A percentile compares a stretch with the other conserved stretches of the same genome.
These are phyloP conservation scores for Linyphia triangularis DNA, from an alignment of 2,888 invertebrate genomes.

Conservation along the genomic window DNA sequence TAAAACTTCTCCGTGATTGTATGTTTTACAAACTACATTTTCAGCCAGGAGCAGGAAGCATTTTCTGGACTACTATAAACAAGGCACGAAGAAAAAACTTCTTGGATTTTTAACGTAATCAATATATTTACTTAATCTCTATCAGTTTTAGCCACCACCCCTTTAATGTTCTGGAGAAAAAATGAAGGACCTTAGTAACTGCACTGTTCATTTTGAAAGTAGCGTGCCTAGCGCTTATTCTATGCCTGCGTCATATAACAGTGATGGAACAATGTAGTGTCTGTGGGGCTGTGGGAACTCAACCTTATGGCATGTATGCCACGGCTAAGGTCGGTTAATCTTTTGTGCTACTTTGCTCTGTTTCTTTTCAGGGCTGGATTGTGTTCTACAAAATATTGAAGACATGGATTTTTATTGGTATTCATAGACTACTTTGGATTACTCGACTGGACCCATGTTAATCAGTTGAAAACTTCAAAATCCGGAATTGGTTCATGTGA, in stretches of 20 bases:
- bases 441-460: no score
- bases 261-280: constrained; percentile 13
- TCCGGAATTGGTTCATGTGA: no score
- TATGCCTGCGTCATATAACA: constrained; percentile 21
- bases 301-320: constrained; percentile 37
- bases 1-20: constrained; percentile 15
- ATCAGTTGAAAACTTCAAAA: no score
- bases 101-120: constrained; percentile 52
- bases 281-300: constrained; percentile 42
- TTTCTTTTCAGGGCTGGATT: constrained; percentile 13
- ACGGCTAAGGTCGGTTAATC: constrained; percentile 43
- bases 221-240: constrained; percentile 55
- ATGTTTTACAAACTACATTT: constrained; percentile 4
- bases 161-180: constrained; percentile 45
- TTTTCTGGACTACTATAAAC: background rate
- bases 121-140: constrained; percentile 65
- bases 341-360: constrained; percentile 34
- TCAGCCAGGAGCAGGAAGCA: background rate
- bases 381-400: constrained; percentile 30
- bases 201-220: background rate
- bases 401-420: background rate
- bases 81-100: constrained; percentile 14
- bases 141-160: constrained; percentile 31
- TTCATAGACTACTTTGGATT: no score
- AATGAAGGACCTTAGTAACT: constrained; percentile 30